These are phyloP conservation scores for Lepidurus arcticus DNA, from an alignment of 1,140 invertebrate genomes.

Conservation along the genomic window DNA sequence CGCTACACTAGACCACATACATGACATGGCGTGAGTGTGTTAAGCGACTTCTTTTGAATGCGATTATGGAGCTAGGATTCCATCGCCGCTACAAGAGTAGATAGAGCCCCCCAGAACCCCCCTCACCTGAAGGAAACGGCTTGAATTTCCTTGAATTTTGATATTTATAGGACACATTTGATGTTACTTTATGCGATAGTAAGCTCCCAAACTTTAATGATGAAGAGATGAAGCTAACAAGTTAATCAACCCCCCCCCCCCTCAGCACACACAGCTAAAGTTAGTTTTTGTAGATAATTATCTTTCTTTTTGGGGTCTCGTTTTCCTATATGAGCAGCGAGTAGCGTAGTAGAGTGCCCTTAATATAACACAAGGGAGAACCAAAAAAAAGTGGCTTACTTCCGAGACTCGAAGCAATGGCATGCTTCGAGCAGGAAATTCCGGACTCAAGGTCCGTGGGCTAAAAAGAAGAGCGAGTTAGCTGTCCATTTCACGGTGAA, in stretches of 20 bases:
- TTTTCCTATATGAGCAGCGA: not conserved
- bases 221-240: no score
- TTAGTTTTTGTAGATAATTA: not conserved
- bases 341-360: not conserved
- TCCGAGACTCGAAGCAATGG: not conserved
- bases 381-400: not conserved
- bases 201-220: no score
- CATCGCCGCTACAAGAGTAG: no score
- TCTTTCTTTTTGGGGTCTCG: not conserved
- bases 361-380: not conserved
- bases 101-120: no score
- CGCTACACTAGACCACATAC: not conserved
- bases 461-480: not conserved
- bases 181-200: no score
- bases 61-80: no score
- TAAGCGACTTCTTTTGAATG: not conserved
- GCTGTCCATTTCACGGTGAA: slow-evolving; percentile 13
- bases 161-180: no score
- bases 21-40: not conserved
- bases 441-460: not conserved
- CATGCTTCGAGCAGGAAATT: not conserved
- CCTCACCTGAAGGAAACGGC: no score
- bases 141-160: no score
- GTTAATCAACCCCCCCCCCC: no score
- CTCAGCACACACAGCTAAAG: no score